These are phyloP conservation scores for Tetrapedia diversipes DNA, from an alignment of 2,888 invertebrate species.

Conservation along the genomic window DNA sequence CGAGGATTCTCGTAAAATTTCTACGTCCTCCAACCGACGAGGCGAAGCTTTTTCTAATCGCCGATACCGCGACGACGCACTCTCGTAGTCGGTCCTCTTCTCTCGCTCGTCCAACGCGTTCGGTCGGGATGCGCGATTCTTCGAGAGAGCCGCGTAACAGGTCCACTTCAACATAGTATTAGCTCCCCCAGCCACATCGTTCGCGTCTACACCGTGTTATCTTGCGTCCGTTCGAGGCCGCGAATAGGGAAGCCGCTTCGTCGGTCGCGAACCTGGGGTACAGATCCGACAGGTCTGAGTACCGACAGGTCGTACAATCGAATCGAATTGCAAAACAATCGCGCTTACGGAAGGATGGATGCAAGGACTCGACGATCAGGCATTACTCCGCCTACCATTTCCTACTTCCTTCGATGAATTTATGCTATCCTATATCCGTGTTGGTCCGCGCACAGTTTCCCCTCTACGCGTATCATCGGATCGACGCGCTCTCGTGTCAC, in stretches of 20 bases:
- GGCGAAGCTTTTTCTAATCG: conserved; percentile 28
- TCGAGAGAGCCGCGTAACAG: conserved; percentile 76
- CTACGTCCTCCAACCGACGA: conserved; percentile 29
- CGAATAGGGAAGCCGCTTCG: conserved; percentile 12
- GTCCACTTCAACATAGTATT: conserved; percentile 80
- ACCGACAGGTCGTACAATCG: too few species aligned
- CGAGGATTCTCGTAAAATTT: conserved; percentile 32
- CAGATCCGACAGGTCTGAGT: too few species aligned
- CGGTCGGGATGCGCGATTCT: conserved; percentile 69
- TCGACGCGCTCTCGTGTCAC: too few species aligned
- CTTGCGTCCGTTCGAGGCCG: neutral
- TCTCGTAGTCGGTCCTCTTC: conserved; percentile 37
- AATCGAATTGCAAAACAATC: too few species aligned
- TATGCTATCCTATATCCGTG: too few species aligned
- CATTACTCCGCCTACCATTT: too few species aligned
- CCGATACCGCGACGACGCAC: conserved; percentile 23
- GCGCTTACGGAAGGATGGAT: too few species aligned
- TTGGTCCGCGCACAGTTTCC: too few species aligned
- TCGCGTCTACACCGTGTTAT: neutral
- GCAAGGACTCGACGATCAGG: too few species aligned
- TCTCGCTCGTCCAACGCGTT: conserved; percentile 42
- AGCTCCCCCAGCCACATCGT: conserved; percentile 34
- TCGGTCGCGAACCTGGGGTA: neutral
- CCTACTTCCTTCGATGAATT: too few species aligned
- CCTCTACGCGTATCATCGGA: too few species aligned